These are phyloP conservation scores for Myiozetetes cayanensis DNA, from an alignment of 2,113 vertebrate species.

Conservation along the genomic window DNA sequence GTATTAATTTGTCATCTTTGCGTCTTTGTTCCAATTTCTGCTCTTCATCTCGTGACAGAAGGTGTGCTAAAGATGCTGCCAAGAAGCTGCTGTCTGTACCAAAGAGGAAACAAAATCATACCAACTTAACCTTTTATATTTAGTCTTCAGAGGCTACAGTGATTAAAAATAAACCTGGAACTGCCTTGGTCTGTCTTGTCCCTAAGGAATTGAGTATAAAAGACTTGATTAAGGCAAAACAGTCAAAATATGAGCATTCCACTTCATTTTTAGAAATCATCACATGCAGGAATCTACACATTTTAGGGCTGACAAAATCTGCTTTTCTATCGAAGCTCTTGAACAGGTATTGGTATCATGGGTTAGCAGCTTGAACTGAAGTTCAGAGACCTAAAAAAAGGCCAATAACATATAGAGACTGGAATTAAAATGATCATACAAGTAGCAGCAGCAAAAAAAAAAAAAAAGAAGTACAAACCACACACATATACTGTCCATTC, in stretches of 20 bases:
- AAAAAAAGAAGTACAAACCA: background rate
- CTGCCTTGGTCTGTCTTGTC: background rate
- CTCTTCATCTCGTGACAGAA: constrained; percentile 62
- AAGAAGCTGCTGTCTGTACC: constrained; percentile 45
- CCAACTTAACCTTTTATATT: background rate
- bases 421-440: background rate
- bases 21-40: constrained; percentile 17
- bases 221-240: background rate
- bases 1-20: constrained; percentile 52
- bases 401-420: background rate
- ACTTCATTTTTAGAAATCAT: background rate
- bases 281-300: background rate
- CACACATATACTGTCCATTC: background rate
- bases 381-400: background rate
- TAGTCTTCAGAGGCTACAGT: background rate
- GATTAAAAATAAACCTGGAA: background rate
- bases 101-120: background rate
- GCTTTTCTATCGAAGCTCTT: background rate
- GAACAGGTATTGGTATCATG: background rate
- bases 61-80: constrained; percentile 66
- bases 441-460: background rate
- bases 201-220: background rate
- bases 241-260: background rate
- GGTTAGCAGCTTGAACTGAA: background rate
- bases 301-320: background rate